A percentile compares a stretch with the other conserved stretches of the same genome.
phyloP scores from a whole-genome alignment of 2,113 vertebrate genomes.

The Podocnemis expansa region DNA sequence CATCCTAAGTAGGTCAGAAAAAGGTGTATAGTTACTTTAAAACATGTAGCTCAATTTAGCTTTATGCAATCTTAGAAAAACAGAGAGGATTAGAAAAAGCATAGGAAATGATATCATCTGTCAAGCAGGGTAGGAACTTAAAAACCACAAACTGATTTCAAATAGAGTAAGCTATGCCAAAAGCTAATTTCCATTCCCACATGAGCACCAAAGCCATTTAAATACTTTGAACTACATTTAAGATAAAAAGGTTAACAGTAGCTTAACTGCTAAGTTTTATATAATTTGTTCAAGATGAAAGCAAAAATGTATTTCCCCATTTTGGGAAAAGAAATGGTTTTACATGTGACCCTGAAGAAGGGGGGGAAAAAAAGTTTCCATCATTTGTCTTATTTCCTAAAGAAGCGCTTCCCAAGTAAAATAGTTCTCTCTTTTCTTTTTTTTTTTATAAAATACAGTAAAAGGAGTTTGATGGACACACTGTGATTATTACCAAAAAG shows the following conservation, averaged over 20 bases:
- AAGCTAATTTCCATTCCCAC: slow-evolving; percentile 85
- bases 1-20: slow-evolving; percentile 74
- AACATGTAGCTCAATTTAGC: slow-evolving; percentile 74
- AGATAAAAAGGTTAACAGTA: slow-evolving; percentile 76
- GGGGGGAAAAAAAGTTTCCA: background rate
- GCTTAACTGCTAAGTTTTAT: slow-evolving; percentile 64
- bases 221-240: slow-evolving; percentile 65
- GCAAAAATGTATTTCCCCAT: slow-evolving; percentile 52
- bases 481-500: background rate
- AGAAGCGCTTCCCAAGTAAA: slow-evolving; percentile 44
- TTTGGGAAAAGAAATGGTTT: slow-evolving; percentile 47
- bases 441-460: slow-evolving; percentile 43
- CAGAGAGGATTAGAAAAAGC: slow-evolving; percentile 77
- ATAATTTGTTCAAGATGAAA: slow-evolving; percentile 66
- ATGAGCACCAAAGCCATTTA: slow-evolving; percentile 80
- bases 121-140: slow-evolving; percentile 81
- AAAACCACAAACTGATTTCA: slow-evolving; percentile 85
- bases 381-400: slow-evolving; percentile 54
- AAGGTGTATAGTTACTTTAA: slow-evolving; percentile 75
- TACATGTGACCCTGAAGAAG: slow-evolving; percentile 34
- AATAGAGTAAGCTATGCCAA: slow-evolving; percentile 81
- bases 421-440: slow-evolving; percentile 29
- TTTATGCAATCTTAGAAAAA: slow-evolving; percentile 81
- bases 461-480: background rate
- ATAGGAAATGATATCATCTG: slow-evolving; percentile 87